These are phyloP conservation scores for Lycophotia porphyrea DNA, from an alignment of 2,888 invertebrate species.

Conservation along the genomic window DNA sequence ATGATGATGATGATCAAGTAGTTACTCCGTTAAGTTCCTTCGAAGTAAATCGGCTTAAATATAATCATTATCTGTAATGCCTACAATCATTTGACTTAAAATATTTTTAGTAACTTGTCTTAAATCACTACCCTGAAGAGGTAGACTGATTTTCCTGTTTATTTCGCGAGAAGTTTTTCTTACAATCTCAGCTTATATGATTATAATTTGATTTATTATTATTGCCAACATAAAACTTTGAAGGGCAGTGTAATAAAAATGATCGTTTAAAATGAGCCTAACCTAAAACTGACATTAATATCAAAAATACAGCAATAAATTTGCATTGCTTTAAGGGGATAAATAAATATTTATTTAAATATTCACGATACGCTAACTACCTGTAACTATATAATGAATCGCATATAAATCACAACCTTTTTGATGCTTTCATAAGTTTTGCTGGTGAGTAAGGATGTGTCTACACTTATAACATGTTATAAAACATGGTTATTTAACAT, in stretches of 20 bases:
- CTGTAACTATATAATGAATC: not conserved
- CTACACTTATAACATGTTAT: no score
- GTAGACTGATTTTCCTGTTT: conserved; percentile 33
- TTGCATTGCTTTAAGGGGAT: not conserved
- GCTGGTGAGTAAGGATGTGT: no score
- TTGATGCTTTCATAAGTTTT: not conserved
- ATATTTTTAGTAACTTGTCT: conserved; percentile 1
- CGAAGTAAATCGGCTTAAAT: not conserved
- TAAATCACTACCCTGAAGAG: conserved; percentile 7
- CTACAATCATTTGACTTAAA: not conserved
- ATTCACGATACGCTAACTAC: not conserved
- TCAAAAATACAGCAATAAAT: conserved; percentile 26
- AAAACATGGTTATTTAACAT: no score
- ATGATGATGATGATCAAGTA: not conserved
- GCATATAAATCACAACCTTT: not conserved
- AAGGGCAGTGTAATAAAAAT: conserved; percentile 52
- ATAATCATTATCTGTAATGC: not conserved
- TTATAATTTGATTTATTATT: conserved; percentile 62
- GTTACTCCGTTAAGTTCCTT: not conserved
- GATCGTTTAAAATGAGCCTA: conserved; percentile 37
- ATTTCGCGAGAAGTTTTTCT: conserved; percentile 21
- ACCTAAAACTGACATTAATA: conserved; percentile 52
- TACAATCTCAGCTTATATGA: conserved; percentile 49
- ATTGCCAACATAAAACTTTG: conserved; percentile 56
- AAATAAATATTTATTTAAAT: conserved; percentile 40